Percentiles rank a stretch among this genome's conserved stretches.
phyloP scores from a whole-genome alignment of 2,113 vertebrate species.

The Melanostigma gelatinosum region DNA sequence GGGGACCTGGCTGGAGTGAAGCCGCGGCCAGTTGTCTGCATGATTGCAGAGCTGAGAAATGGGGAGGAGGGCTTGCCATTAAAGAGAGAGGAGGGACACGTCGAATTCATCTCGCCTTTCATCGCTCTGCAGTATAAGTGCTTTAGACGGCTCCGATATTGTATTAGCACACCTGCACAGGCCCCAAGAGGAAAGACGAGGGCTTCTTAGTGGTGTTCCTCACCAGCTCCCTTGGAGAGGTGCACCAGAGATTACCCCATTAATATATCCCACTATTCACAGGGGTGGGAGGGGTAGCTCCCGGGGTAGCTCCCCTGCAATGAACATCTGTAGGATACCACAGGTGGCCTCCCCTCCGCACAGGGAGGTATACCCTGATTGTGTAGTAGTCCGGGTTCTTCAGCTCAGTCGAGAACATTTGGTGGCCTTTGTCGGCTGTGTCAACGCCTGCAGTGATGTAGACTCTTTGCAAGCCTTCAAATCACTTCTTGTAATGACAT shows the following conservation, averaged over 20 bases:
- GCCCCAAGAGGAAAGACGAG: slow-evolving; percentile 77
- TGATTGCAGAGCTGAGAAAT: slow-evolving; percentile 71
- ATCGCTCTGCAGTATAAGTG: slow-evolving; percentile 44
- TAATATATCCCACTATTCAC: slow-evolving; percentile 86
- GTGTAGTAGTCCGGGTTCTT: slow-evolving; percentile 47
- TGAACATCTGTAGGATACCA: slow-evolving; percentile 73
- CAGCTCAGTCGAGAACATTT: slow-evolving; percentile 40
- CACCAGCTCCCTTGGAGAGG: slow-evolving; percentile 75
- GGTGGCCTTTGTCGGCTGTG: slow-evolving; percentile 3
- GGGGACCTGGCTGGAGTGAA: slow-evolving; percentile 73
- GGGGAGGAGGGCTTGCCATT: slow-evolving; percentile 64
- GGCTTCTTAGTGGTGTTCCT: slow-evolving; percentile 75
- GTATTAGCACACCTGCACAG: slow-evolving; percentile 81
- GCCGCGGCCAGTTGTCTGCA: slow-evolving; percentile 64
- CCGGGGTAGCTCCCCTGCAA: slow-evolving; percentile 64
- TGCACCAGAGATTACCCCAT: slow-evolving; percentile 86
- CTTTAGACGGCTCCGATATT: slow-evolving; percentile 65
- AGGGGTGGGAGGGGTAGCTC: slow-evolving; percentile 44
- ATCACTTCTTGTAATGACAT: slow-evolving; percentile 16
- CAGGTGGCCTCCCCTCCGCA: slow-evolving; percentile 64
- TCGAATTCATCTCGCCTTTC: slow-evolving; percentile 63
- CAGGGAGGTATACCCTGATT: slow-evolving; percentile 51
- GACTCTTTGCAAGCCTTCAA: slow-evolving; percentile 7
- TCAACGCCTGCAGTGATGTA: slow-evolving; percentile 6
- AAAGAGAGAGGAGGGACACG: slow-evolving; percentile 52